Base-by-base conservation (phyloP, 2,113 vertebrate genomes). In the Ahaetulla prasina region DNA sequence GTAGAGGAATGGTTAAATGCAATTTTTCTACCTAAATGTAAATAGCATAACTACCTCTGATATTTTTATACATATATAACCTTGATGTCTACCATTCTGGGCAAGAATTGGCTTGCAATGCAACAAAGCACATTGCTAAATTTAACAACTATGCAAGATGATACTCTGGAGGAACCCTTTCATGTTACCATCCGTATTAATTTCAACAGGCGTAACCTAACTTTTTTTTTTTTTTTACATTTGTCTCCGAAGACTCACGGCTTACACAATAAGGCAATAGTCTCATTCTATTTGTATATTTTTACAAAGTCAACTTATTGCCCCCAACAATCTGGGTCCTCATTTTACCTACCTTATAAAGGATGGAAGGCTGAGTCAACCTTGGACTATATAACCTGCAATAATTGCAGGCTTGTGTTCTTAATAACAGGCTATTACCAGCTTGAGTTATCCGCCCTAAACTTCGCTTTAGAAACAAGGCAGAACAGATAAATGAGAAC, bases 131-230 rank as follows among this genome's bases (percentile, higher is more conserved):
- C 88, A 89, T 30, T 91, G 86, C 45, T 95, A 93, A 96, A 91
- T 68, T 85, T 14, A 95, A 49, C 0, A 0, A 88, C 53, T 30
- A 25, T 89, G 93, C 95, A 95, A 97, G 95, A 94, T 88, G 94
- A 95, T 93, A 96, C 95, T 95, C 90, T 92, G 16, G 45, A 91
- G 89, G 90, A 92, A 45, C 22, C 91, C 93, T 97, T 97, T 97
- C 95, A 95, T 96, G 96, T 95, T 94, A 92, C 94, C 94, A 90
- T 95, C 94, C 94, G 91, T 95, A 93, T 95, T 96, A 94, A 95
- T 96, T 96, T 94, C 91, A 95, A 95, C 90, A 96, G 96, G 96
- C 96, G 95, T 93, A 93, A 94, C 95, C 95, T 96, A 92, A 96
- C 94, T n/a, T n/a, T n/a, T n/a, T n/a, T n/a, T n/a, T n/a, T n/a